Conservation (phyloP, 2,888 invertebrate genomes). For the Dolichopus griseipennis region DNA sequence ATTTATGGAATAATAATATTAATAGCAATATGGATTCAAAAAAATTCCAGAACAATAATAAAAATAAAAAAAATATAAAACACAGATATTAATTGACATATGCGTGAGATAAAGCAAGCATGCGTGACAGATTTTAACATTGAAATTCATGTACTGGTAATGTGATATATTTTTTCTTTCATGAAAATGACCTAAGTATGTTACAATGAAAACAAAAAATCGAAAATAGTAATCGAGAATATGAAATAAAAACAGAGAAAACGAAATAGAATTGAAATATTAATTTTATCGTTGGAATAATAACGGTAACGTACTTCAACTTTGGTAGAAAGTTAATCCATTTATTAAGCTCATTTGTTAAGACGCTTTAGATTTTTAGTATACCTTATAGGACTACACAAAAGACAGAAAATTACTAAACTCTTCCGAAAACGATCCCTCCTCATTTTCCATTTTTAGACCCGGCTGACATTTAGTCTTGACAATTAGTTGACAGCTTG, state of each 20-base stretch:
- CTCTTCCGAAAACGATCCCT: no score
- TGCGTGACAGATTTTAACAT: slow-evolving; percentile 9
- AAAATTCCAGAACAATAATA: neutral
- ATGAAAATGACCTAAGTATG: neutral
- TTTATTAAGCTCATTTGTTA: no score
- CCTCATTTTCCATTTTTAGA: no score
- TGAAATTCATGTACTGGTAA: slow-evolving; percentile 7
- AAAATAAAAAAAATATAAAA: neutral
- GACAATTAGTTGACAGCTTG: no score
- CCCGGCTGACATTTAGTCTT: no score
- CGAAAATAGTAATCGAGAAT: no score
- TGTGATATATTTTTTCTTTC: slow-evolving; percentile 9
- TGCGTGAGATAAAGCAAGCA: slow-evolving; percentile 11
- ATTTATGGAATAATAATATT: neutral
- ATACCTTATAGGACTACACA: no score
- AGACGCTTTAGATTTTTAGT: no score
- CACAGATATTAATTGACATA: slow-evolving; percentile 8
- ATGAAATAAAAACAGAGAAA: no score
- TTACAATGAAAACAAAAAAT: no score
- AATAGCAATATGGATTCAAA: slow-evolving; percentile 2
- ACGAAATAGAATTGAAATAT: neutral
- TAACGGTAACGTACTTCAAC: neutral
- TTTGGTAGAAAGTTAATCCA: no score
- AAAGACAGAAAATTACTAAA: no score
- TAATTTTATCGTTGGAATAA: neutral